Evolutionary conservation across 1,140 invertebrate genomes (phyloP).

Genomic region (Zeugodacus cucurbitae): DNA sequence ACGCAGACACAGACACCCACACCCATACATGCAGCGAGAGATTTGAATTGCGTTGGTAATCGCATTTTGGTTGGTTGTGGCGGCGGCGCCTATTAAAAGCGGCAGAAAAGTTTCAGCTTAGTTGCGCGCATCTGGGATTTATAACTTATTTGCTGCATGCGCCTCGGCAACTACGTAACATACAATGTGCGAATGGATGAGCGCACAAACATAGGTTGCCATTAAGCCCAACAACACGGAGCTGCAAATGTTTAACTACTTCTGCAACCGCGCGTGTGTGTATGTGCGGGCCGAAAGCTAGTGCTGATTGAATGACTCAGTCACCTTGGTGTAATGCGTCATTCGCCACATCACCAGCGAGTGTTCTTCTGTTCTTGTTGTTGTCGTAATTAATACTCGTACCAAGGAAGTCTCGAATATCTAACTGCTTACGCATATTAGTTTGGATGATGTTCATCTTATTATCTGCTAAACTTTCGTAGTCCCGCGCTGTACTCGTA

Average conservation of each 20-base stretch:
- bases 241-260: not conserved
- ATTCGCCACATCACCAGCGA: not conserved
- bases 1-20: not conserved
- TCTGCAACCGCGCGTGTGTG: not conserved
- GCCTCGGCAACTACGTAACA: not conserved
- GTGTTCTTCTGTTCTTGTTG: not conserved
- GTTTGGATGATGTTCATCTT: not conserved
- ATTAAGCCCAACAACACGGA: not conserved
- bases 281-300: not conserved
- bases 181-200: not conserved
- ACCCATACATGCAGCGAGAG: not conserved
- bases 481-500: not conserved
- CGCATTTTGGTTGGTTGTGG: not conserved
- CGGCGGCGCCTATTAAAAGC: slow-evolving; percentile 9
- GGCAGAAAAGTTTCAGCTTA: slow-evolving; percentile 17
- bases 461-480: not conserved
- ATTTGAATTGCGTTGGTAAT: not conserved
- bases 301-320: slow-evolving; percentile 13
- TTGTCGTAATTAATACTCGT: not conserved
- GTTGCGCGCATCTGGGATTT: slow-evolving; percentile 30
- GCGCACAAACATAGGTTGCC: not conserved
- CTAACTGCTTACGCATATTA: not conserved
- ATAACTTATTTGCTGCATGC: slow-evolving; percentile 19
- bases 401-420: not conserved
- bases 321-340: not conserved